Conservation (phyloP, 2,888 invertebrate species). For the Nemapogon koenigi region DNA sequence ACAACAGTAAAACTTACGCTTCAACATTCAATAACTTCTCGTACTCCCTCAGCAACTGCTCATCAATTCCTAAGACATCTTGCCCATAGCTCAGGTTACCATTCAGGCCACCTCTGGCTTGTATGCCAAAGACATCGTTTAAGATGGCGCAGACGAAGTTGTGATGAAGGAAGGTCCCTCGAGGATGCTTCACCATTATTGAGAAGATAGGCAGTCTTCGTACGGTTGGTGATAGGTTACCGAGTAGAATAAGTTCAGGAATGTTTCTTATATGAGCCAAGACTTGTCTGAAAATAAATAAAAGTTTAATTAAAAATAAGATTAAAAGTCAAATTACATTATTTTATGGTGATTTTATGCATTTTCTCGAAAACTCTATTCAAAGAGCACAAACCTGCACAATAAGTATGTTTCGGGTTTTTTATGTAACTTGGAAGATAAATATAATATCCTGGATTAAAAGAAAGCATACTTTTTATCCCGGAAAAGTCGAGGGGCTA, state of each 20-base stretch:
- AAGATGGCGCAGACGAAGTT: slow-evolving; percentile 86
- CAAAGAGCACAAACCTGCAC: too few species aligned
- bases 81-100: slow-evolving; percentile 87
- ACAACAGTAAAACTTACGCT: slow-evolving; percentile 37
- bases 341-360: too few species aligned
- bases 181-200: slow-evolving; percentile 81
- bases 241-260: slow-evolving; percentile 80
- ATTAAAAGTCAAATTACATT: too few species aligned
- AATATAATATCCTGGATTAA: too few species aligned
- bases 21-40: slow-evolving; percentile 66
- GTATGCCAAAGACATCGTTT: slow-evolving; percentile 92
- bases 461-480: too few species aligned
- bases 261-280: slow-evolving; percentile 79
- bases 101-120: slow-evolving; percentile 79
- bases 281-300: slow-evolving; percentile 70
- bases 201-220: slow-evolving; percentile 84
- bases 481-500: too few species aligned
- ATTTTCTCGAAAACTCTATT: too few species aligned
- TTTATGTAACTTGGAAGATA: too few species aligned
- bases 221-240: slow-evolving; percentile 70
- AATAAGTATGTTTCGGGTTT: too few species aligned
- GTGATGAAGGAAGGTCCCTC: slow-evolving; percentile 86
- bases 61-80: slow-evolving; percentile 84
- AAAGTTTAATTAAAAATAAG: neutral
- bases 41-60: slow-evolving; percentile 75